Conservation (phyloP, 1,140 invertebrate genomes). For the Cardiocondyla obscurior region DNA sequence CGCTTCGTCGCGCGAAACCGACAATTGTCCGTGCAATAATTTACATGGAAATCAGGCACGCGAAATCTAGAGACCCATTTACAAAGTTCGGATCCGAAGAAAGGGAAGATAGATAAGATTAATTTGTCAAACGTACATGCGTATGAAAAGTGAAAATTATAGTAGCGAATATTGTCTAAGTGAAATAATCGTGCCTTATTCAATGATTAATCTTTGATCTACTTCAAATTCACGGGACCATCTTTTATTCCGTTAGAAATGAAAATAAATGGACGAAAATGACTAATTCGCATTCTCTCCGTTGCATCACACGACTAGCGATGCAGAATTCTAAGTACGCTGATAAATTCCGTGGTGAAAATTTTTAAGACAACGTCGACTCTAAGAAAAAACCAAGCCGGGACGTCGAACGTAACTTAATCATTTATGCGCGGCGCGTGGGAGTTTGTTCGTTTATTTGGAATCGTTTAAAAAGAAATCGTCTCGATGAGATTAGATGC, state of each 20-base stretch:
- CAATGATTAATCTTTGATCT: too few relatives aligned
- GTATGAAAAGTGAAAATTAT: background rate
- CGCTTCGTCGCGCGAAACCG: constrained; percentile 43
- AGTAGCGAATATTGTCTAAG: background rate
- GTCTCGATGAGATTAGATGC: constrained; percentile 18
- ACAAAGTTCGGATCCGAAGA: background rate
- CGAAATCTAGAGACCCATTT: constrained; percentile 39
- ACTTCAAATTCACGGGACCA: background rate
- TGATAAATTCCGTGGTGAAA: constrained; percentile 5
- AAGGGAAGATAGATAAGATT: background rate
- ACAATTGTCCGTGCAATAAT: constrained; percentile 50
- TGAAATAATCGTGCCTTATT: too few relatives aligned
- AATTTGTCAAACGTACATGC: background rate
- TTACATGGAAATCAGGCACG: constrained; percentile 39
- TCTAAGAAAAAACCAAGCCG: background rate
- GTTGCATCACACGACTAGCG: background rate
- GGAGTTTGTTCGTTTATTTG: background rate
- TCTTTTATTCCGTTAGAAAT: background rate
- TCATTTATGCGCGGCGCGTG: constrained; percentile 31
- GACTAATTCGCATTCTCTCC: constrained; percentile 9
- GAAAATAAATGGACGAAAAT: background rate
- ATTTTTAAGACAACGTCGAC: background rate
- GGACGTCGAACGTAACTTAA: constrained; percentile 9
- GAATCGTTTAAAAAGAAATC: constrained; percentile 29
- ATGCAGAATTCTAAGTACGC: constrained; percentile 33